Evolutionary conservation across 1,140 invertebrate species (phyloP), one percentile per base, ranked within the genome.

Genomic region (Stegodyphus dumicola): DNA sequence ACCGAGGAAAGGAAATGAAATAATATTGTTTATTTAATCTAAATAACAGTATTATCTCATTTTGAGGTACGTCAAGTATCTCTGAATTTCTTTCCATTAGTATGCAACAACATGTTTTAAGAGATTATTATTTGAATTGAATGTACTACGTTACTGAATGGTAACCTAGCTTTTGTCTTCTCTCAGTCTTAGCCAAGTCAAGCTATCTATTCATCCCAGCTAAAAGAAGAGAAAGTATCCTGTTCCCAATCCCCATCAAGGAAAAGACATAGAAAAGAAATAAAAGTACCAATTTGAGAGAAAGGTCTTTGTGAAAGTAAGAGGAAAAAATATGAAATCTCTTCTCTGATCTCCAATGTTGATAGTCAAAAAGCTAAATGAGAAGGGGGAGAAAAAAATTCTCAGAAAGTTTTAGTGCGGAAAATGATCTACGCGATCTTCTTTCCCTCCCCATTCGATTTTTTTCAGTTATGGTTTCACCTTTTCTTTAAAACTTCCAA

Each of bases 291-390:
- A 65, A 83, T 65, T 81, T 81, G 33, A 60, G 60, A 13, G 49
- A 83, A 64, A 5, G 48, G n/a, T 73, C 51, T 83, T 33, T 69
- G 70, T 18, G 53, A 80, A 5, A 71, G n/a, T 9, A 6, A 5
- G 10, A 49, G 15, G 15, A 74, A 83, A 70, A 83, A 75, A 83
- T 33, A 15, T n/a, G 33, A 74, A 65, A 75, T 83, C 60, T 56
- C 56, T 33, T 60, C 56, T 60, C 18, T 71, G 48, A 74, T 85
- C 48, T 52, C 52, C 77, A 81, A 85, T 85, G 74, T 77, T 85
- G 65, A 66, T 77, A 77, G 73, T 70, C 51, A 81, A 76, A 81
- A 71, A 52, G 70, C 56, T 75, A 83, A n/a, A 73, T 56, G 69
- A 81, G 78, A 9, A 17, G 15, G 6, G 2, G 6, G 0, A 74